These are phyloP conservation scores for Sebastes itinus DNA, from an alignment of 2,797 vertebrate genomes.

Conservation along the genomic window DNA sequence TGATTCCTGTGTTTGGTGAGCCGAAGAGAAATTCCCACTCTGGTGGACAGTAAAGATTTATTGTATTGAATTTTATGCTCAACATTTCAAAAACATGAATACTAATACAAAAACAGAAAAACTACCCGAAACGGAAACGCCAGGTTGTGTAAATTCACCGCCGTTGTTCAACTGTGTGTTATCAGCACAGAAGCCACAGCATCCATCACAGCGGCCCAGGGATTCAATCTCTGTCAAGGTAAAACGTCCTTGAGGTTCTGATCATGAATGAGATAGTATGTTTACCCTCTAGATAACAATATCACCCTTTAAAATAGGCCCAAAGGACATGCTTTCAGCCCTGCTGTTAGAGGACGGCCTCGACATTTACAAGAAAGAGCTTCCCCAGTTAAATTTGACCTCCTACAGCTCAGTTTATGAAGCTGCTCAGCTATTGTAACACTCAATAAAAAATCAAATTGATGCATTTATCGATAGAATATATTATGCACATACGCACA, in stretches of 20 bases:
- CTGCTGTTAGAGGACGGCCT: conserved; percentile 30
- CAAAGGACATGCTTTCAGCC: conserved; percentile 17
- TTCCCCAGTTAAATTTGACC: not conserved
- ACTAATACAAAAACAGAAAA: not conserved
- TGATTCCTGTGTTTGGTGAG: not conserved
- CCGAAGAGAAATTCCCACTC: fast-evolving
- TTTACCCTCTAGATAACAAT: conserved; percentile 66
- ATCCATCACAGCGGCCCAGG: conserved; percentile 46
- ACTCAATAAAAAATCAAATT: not conserved
- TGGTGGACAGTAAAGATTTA: no score
- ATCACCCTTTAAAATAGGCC: conserved; percentile 33
- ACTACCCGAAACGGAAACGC: not conserved
- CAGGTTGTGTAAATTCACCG: conserved; percentile 9
- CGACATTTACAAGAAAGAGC: not conserved
- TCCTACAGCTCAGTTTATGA: not conserved
- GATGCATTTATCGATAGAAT: no score
- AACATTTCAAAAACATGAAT: not conserved
- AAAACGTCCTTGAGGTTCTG: conserved; percentile 58
- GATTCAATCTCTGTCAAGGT: conserved; percentile 52
- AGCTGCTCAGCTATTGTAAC: not conserved
- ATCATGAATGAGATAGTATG: conserved; percentile 63
- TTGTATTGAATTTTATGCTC: not conserved
- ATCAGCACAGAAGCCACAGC: conserved; percentile 32
- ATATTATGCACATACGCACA: not conserved
- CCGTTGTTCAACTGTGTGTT: conserved; percentile 19